Evolutionary conservation across 2,888 invertebrate genomes (phyloP).

Genomic region (Hoplodrina ambigua): DNA sequence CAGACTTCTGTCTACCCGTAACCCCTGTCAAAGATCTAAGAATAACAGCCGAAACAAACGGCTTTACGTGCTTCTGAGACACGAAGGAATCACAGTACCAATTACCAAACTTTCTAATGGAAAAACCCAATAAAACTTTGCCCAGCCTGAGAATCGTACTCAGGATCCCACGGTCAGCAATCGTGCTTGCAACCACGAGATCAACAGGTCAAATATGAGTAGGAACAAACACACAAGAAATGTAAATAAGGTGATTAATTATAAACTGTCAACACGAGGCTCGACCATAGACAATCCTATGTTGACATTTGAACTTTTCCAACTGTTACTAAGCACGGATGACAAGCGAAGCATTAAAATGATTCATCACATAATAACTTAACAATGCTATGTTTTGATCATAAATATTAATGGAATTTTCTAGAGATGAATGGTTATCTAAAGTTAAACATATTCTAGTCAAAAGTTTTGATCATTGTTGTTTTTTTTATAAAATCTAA

Average conservation of each 20-base stretch:
- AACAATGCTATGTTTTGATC: slow-evolving; percentile 1
- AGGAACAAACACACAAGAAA: slow-evolving; percentile 3
- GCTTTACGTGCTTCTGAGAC: no score
- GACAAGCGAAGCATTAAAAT: slow-evolving; percentile 16
- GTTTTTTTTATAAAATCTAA: no score
- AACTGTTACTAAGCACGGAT: background rate
- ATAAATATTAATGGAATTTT: slow-evolving; percentile 5
- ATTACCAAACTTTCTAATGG: no score
- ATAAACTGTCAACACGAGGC: background rate
- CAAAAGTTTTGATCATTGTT: background rate
- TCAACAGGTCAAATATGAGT: background rate
- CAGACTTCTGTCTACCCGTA: no score
- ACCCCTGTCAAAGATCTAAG: no score
- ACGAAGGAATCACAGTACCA: no score
- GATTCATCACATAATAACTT: slow-evolving; percentile 18
- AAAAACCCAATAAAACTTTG: no score
- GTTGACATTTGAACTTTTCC: background rate
- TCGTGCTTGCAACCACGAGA: no score
- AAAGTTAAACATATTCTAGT: background rate
- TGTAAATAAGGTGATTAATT: slow-evolving; percentile 15
- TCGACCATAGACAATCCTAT: background rate
- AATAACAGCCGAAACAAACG: no score
- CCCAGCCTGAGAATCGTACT: no score
- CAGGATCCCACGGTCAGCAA: no score
- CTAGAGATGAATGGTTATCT: background rate